Conservation (phyloP, 2,113 vertebrate genomes). For the Rhinopomastus cyanomelas region DNA sequence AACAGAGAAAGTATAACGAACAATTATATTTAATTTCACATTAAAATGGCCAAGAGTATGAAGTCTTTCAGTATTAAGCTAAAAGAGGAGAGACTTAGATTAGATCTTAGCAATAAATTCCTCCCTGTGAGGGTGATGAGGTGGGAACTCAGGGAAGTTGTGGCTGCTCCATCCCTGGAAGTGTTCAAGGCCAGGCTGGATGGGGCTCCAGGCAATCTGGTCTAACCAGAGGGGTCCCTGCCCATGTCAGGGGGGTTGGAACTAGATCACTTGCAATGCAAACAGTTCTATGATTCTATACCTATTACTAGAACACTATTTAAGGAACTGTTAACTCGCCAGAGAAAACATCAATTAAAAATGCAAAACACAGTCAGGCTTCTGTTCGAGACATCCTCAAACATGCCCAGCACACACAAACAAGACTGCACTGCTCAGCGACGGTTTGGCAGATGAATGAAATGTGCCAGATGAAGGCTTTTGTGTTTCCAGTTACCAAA, state of each 20-base stretch:
- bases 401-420: background rate
- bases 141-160: too few relatives aligned
- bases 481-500: background rate
- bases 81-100: too few relatives aligned
- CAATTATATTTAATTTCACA: background rate
- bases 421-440: background rate
- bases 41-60: background rate
- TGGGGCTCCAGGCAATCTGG: too few relatives aligned
- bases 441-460: background rate
- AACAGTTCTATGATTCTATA: background rate
- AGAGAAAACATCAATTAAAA: background rate
- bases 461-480: background rate
- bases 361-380: rapidly evolving
- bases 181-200: too few relatives aligned
- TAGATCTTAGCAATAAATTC: too few relatives aligned
- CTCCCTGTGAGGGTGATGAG: too few relatives aligned
- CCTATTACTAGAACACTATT: background rate
- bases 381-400: background rate
- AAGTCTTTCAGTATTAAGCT: background rate
- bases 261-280: too few relatives aligned
- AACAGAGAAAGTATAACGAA: background rate
- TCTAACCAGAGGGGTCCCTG: too few relatives aligned
- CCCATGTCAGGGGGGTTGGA: too few relatives aligned
- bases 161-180: too few relatives aligned
- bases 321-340: background rate